Evolutionary conservation across 2,797 vertebrate species (phyloP), one percentile per base, ranked within the genome.

Genomic region (Sebastes elongatus): DNA sequence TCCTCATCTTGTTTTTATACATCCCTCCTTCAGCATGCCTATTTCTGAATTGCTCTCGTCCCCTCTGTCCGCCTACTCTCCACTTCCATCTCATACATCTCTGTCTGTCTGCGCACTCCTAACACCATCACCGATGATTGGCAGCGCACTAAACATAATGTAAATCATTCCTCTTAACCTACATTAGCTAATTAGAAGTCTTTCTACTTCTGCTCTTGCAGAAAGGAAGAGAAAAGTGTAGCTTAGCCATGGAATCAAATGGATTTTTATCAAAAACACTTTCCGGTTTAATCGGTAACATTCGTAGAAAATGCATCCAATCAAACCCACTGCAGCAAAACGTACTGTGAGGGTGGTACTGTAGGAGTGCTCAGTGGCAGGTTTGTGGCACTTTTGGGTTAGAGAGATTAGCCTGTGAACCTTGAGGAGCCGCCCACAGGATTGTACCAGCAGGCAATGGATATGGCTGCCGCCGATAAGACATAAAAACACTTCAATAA

Each of bases 401-500:
- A 64, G 61, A 71, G 64, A 86, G 92, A 94, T 93, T 94, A 93
- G 82, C 88, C 84, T 55, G 72, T 82, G 60, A 86, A 92, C 84
- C 81, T 80, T 49, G 42, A 89, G 84, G 71, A 84, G 72, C 78
- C 60, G 69, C 89, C 86, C 62, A 80, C 82, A 78, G 91, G 74
- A 76, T 78, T 65, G 46, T 70, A 88, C 71, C 90, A 88, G 88
- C 86, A 80, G 84, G 90, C 64, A 25, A 79, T 67, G 88, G 86
- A 91, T 92, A 74, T 94, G 95, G 82, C 89, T 72, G 84, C 88
- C 59, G 85, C 90, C 70, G 94, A 96, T 95, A 95, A 96, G 89
- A 78, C 89, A 69, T 77, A 73, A 78, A 86, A 79, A 85, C 84
- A 91, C 90, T 89, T 94, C 84, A 93, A 86, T 94, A 84, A 80